Base-by-base conservation (phyloP, 2,797 vertebrate genomes). In the Zonotrichia albicollis region DNA sequence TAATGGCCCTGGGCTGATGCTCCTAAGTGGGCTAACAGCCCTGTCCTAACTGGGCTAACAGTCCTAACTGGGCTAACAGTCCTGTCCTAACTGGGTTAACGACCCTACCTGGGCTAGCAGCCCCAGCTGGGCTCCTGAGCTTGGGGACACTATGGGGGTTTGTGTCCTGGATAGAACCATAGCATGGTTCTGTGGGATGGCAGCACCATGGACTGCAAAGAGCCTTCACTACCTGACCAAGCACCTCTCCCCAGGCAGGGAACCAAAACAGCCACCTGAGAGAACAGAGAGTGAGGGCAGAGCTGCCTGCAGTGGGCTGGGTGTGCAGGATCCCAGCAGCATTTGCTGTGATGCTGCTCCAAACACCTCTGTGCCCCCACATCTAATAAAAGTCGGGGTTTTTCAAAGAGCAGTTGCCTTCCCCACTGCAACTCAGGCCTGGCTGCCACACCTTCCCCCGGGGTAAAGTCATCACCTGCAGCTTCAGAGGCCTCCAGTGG, bases 121-220 rank as follows among this genome's bases (percentile, higher is more conserved):
- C 11, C 38, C 29, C 12, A 10, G 2, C 13, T 16, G 58, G 19
- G n/a, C 23, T 36, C 29, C 62, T 14, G 34, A 81, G 54, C 36
- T 4, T 10, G 43, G 18, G 34, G 42, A 40, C 25, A 6, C 5
- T 5, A 5, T 3, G 40, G 0, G 40, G 10, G 8, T 5, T 88
- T 0, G 0, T 8, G 65, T 6, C n/a, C 53, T 73, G 36, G 36
- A 16, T 2, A 16, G 29, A 34, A 58, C 19, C 27, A 4, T 11
- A 4, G 48, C 13, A 27, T 10, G 48, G 6, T 43, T 82, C 20
- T 15, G 16, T 34, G 36, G 36, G 22, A 8, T 34, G 46, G 58
- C 62, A 74, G 57, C 61, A 58, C 15, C 30, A 0, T 0, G 60
- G 5, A 0, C 11, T 36, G 83, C 34, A 15, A 30, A 50, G 48